phyloP scores from a whole-genome alignment of 2,113 vertebrate genomes.

The Chamaea fasciata region DNA sequence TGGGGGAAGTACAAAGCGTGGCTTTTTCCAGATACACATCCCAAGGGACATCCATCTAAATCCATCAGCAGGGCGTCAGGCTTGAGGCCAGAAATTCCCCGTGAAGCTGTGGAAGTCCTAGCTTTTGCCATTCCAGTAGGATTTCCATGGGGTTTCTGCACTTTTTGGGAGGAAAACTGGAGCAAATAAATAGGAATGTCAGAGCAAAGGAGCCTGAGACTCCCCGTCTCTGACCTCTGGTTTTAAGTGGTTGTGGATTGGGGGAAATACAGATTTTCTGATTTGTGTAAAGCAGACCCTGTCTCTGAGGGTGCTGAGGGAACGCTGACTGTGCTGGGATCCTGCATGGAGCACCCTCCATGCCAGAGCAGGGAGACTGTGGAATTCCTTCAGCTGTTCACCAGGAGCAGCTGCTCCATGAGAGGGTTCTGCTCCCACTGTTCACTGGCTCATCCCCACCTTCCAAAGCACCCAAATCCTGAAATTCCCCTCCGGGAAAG shows the following conservation, averaged over 20 bases:
- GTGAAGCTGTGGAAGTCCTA: neutral
- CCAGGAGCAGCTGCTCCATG: neutral
- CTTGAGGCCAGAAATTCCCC: neutral
- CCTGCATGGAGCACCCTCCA: neutral
- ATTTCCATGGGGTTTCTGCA: neutral
- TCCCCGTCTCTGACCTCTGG: neutral
- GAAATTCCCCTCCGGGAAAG: neutral
- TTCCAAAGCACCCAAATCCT: neutral
- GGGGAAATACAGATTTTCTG: neutral
- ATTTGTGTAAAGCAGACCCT: neutral
- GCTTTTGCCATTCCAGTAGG: neutral
- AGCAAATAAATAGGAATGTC: neutral
- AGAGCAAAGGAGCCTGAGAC: neutral
- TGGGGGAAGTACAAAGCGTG: neutral
- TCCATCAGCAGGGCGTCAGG: neutral
- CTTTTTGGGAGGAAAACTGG: neutral
- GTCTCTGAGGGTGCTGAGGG: neutral
- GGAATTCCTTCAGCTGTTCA: neutral
- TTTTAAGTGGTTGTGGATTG: neutral
- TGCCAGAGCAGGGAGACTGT: neutral
- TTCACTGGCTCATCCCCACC: neutral
- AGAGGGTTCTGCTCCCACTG: neutral
- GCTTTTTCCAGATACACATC: neutral
- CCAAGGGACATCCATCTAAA: neutral
- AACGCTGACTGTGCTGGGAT: neutral